phyloP scores from a whole-genome alignment of 2,888 invertebrate species.

The Dioctria linearis region DNA sequence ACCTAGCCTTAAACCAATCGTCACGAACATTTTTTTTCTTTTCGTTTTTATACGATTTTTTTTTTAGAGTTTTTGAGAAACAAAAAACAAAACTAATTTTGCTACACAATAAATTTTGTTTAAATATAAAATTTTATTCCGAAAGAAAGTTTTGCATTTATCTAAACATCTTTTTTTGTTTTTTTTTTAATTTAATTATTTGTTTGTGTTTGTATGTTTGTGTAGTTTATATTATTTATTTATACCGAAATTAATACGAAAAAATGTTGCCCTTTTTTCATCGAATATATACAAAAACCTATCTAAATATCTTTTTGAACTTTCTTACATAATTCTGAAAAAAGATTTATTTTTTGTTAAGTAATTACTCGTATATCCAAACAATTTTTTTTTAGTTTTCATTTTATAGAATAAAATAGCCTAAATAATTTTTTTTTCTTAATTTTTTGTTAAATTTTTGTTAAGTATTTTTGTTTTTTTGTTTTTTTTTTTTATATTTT shows the following conservation, averaged over 20 bases:
- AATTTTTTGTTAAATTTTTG: conserved; percentile 40
- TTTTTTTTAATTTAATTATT: not conserved
- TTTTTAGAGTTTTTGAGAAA: too few species aligned
- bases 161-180: conserved; percentile 3
- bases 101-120: conserved; percentile 24
- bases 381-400: conserved; percentile 39
- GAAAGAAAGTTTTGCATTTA: conserved; percentile 34
- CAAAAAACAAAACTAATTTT: conserved; percentile 20
- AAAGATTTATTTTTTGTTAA: conserved; percentile 29
- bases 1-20: too few species aligned
- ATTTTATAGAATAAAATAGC: conserved; percentile 40
- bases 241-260: conserved; percentile 28
- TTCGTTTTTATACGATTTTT: conserved; percentile 3
- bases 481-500: conserved; percentile 41
- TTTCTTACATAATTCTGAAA: conserved; percentile 51
- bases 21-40: too few species aligned
- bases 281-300: conserved; percentile 71
- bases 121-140: conserved; percentile 3
- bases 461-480: not conserved
- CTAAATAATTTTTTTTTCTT: conserved; percentile 43
- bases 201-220: conserved; percentile 9
- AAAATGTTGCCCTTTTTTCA: conserved; percentile 48
- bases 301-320: conserved; percentile 61
- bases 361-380: conserved; percentile 55
- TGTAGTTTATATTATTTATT: conserved; percentile 8